Base-by-base conservation (phyloP, 2,888 invertebrate genomes). In the Exephanes ischioxanthus region DNA sequence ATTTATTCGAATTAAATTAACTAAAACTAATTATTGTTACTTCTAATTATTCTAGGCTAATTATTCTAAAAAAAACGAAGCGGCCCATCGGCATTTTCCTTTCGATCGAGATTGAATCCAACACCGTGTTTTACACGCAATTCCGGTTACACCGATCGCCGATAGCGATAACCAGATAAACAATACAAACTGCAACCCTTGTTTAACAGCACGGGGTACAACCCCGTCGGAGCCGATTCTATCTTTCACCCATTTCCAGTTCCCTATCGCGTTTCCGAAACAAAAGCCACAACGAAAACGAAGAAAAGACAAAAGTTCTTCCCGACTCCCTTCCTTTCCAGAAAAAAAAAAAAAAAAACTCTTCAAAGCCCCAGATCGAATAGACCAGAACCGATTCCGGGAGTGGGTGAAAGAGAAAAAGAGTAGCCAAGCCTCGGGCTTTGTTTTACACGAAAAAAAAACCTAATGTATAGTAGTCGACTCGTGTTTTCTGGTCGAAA, bases 221-320 rank as follows among this genome's bases (percentile, higher is more conserved):
- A 71, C 61, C 53, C 33, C 22, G 37, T 77, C 22, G 58, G 61
- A 71, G 30, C 80, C 58, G 45, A 41, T 37, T 48, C 66, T 37
- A 55, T 71, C 80, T 72, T 75, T 22, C 5, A 71, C 71, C 61
- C 48, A 72, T 81, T 72, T 81, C 51, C 55, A 37, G 66, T 48
- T 51, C 22, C 48, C 72, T 80, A 77, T 81, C 72, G 51, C 83
- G 41, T 77, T 83, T 73, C 61, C 48, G 67, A 78, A 71, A 68
- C 78, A 78, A 82, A 82, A 79, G 79, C 41, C 58, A 70, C 61
- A 72, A 53, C 33, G 45, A 45, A 78, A 55, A 51, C 37, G 5
- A 22, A 55, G 26, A 63, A 48, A 22, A 67, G 63, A 86, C 61
- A 58, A 75, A 77, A 80, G 73, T 68, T 77, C 77, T 67, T 53